These are phyloP conservation scores for Catonia carolina DNA, from an alignment of 2,888 invertebrate genomes.

Conservation along the genomic window DNA sequence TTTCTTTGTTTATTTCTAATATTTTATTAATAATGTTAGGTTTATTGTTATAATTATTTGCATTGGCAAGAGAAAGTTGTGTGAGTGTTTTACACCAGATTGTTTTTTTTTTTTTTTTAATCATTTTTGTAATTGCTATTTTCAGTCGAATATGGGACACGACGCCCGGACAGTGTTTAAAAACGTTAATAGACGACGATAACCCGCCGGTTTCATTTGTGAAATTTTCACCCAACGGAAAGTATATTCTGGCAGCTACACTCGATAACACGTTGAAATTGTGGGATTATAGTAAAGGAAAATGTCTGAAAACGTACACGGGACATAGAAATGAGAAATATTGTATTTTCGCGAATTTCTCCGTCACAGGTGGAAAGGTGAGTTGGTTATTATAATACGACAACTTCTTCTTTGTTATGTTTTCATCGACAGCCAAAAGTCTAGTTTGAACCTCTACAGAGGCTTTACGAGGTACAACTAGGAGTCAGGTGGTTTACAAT, in stretches of 20 bases:
- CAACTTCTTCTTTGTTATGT: too few species aligned
- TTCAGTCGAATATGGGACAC: slow-evolving; percentile 98
- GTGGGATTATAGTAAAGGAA: slow-evolving; percentile 99
- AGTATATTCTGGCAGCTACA: slow-evolving; percentile 97
- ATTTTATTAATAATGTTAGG: too few species aligned
- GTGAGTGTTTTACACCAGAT: too few species aligned
- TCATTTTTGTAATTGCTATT: too few species aligned
- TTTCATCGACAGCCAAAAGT: too few species aligned
- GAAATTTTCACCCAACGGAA: slow-evolving; percentile 99
- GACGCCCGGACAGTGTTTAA: slow-evolving; percentile 96
- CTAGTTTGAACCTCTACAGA: too few species aligned
- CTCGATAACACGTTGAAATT: slow-evolving; percentile 96
- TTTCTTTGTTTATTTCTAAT: too few species aligned
- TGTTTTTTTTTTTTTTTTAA: too few species aligned
- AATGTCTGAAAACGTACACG: slow-evolving; percentile 95
- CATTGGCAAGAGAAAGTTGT: too few species aligned
- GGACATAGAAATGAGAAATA: slow-evolving; percentile 99
- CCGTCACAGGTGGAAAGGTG: slow-evolving; percentile 98
- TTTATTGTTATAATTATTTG: too few species aligned
- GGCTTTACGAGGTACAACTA: too few species aligned
- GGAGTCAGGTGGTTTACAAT: too few species aligned
- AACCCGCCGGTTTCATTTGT: slow-evolving; percentile 99
- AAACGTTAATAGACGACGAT: slow-evolving; percentile 98
- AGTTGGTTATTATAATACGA: slow-evolving; percentile 33
- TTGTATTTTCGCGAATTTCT: slow-evolving; percentile 99